Evolutionary conservation across 2,797 vertebrate species (phyloP), one percentile per base, ranked within the genome.

Genomic region (Notolabrus celidotus): DNA sequence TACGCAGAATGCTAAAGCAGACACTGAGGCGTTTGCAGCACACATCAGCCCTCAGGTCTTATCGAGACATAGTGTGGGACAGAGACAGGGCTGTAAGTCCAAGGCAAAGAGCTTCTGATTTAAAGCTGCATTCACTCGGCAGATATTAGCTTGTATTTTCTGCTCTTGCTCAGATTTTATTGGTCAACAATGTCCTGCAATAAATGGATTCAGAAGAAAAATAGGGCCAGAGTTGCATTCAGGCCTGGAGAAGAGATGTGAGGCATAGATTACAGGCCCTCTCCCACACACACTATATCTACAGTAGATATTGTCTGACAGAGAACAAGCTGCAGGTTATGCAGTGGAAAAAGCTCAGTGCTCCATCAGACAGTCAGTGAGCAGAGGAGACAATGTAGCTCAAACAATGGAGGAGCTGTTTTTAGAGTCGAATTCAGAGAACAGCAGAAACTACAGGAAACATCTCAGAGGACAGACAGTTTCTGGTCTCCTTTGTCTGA

Each of bases 1-100:
- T 43, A 39, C 52, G 19, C 67, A 43, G 85, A 85, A 87, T 86
- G 67, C 60, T 67, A 74, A 84, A 77, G 64, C 56, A 55, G 16
- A 45, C 47, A 10, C 65, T 0, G 15, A 74, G 46, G 52, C 2
- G 14, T 63, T 25, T 68, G 49, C 29, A 31, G 29, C 29, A 31
- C 29, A 31, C 27, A 0, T 33, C 10, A 45, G 64, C 17, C 7
- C 47, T 22, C 23, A 72, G 71, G 73, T 69, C 38, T 15, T 12
- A 31, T 72, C 17, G 14, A 15, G 27, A 33, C 43, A 31, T 5
- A 23, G 14, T 12, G 56, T 23, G 57, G 36, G 60, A 56, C 14
- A n/a, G 62, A 59, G 41, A 55, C 61, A 25, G 34, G 1, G 10
- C 46, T 43, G 8, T 10, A 62, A 57, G 51, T 73, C 23, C n/a